Conservation (phyloP, 1,140 invertebrate genomes). For the Paraescarpia echinospica region DNA sequence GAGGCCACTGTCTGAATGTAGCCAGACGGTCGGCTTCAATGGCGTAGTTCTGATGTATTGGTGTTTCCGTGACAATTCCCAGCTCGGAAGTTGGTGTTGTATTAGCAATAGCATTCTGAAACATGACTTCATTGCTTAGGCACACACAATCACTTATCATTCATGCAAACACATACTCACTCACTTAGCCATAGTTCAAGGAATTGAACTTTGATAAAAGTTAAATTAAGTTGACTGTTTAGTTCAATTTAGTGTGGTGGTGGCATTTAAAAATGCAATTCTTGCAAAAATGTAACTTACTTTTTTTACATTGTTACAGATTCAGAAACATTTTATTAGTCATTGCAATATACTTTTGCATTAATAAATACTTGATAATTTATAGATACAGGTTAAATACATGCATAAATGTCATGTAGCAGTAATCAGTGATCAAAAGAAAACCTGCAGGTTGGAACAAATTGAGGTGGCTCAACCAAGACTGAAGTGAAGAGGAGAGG, state of each 20-base stretch:
- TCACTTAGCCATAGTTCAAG: too few relatives aligned
- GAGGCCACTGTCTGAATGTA: slow-evolving; percentile 20
- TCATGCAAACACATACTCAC: too few relatives aligned
- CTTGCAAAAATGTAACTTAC: too few relatives aligned
- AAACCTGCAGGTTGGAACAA: too few relatives aligned
- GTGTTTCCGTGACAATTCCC: background rate
- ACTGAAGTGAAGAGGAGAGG: background rate
- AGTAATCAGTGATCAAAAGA: too few relatives aligned
- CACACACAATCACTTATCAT: too few relatives aligned
- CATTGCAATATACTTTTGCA: background rate
- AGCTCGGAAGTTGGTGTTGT: background rate
- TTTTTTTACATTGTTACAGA: too few relatives aligned
- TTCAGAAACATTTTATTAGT: background rate
- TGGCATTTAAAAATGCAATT: too few relatives aligned
- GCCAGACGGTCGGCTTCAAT: background rate
- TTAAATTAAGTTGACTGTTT: background rate
- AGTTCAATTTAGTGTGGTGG: background rate
- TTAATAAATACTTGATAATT: background rate
- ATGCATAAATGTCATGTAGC: too few relatives aligned
- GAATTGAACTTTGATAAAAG: background rate
- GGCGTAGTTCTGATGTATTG: background rate
- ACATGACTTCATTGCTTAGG: background rate
- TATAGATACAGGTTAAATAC: background rate
- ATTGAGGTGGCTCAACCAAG: background rate
- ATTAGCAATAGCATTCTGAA: background rate